Conservation (phyloP, 1,140 invertebrate genomes). For the Delia radicum region DNA sequence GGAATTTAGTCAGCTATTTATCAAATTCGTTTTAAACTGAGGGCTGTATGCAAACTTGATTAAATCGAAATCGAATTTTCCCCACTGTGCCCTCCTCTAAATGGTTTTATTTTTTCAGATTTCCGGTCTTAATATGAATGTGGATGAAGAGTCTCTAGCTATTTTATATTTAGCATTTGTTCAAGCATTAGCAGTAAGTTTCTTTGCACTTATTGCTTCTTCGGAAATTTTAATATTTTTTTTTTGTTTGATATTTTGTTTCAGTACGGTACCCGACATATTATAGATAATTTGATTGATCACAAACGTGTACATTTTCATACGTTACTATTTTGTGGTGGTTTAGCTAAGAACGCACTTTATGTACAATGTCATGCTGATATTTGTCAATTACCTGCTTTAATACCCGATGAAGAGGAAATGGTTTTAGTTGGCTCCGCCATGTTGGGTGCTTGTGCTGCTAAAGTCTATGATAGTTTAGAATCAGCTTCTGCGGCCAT, state of each 20-base stretch:
- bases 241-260: slow-evolving; percentile 41
- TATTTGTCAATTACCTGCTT: slow-evolving; percentile 71
- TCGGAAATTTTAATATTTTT: slow-evolving; percentile 33
- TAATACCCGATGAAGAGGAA: slow-evolving; percentile 73
- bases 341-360: slow-evolving; percentile 80
- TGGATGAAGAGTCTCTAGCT: slow-evolving; percentile 74
- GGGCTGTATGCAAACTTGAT: too few relatives aligned
- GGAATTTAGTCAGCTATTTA: too few relatives aligned
- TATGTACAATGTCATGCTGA: slow-evolving; percentile 87
- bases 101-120: slow-evolving; percentile 67
- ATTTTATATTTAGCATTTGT: slow-evolving; percentile 82
- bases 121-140: slow-evolving; percentile 72
- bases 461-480: slow-evolving; percentile 63
- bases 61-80: too few relatives aligned
- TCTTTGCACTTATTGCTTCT: neutral
- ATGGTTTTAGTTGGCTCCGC: slow-evolving; percentile 85
- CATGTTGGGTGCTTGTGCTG: slow-evolving; percentile 78
- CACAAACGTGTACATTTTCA: slow-evolving; percentile 66
- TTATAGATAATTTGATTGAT: slow-evolving; percentile 72
- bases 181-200: slow-evolving; percentile 82
- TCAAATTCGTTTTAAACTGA: too few relatives aligned
- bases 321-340: slow-evolving; percentile 82
- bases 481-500: slow-evolving; percentile 69
- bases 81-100: too few relatives aligned
- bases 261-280: slow-evolving; percentile 89